Base-by-base conservation (phyloP, 2,888 invertebrate genomes). In the Netelia fuscicornis region DNA sequence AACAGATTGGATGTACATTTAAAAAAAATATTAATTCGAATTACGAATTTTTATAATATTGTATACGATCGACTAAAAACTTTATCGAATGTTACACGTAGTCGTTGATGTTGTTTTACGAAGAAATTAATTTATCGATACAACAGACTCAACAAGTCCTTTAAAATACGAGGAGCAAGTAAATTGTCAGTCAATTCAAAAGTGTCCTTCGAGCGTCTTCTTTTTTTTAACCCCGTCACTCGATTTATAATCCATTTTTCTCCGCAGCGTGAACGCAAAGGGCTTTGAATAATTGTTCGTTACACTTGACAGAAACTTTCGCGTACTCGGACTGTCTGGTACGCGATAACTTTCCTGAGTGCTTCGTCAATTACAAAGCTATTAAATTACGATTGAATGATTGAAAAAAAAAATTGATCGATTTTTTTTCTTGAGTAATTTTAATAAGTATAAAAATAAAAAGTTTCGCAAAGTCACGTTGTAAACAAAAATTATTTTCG, bases 311-410 rank as follows among this genome's bases (percentile, higher is more conserved):
- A 65, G 56, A 48, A 67, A 58, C 48, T 71, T 71, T 17, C 58
- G 37, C 20, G 42, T 72, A 25, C 30, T 48, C 8, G n/a, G 20
- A 17, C 30, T 10, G 44, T 56, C 54, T 67, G 3, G 25, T 25
- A 11, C 5, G 13, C 11, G 52, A 13, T 17, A 72, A 71, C 64
- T 72, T 65, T 71, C 37, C n/a, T 30, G 48, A 82, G 65, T 44
- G 77, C 58, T 60, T 58, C 6, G 30, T 77, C 65, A 58, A 77
- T 82, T 71, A 77, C 17, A 9, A 13, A 37, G 48, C 3, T 76
- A 82, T 77, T 72, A 71, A 65, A 77, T 54, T 81, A 65, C 44
- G 5, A 44, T 77, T 44, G 58, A 65, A 44, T 52, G 25, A 77
- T 71, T 56, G 23, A 72, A 65, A 62, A 64, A 2, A 48, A 48